Percentiles rank a stretch among this genome's conserved stretches.
Conservation (phyloP, 1,140 invertebrate genomes). For the Carposina sasakii region DNA sequence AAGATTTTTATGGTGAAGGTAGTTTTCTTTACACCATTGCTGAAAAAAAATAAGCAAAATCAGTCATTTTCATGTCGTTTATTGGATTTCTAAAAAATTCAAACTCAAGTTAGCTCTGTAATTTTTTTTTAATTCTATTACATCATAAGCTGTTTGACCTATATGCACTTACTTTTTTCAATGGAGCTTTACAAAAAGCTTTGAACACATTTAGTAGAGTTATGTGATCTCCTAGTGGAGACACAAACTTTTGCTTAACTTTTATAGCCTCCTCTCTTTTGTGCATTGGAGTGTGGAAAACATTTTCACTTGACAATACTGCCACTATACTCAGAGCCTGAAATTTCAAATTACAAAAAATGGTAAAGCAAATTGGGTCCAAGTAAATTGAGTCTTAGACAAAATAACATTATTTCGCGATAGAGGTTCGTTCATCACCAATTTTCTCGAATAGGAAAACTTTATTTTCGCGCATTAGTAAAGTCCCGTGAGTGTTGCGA, state of each 20-base stretch:
- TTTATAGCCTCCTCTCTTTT: slow-evolving; percentile 79
- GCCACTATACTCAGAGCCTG: slow-evolving; percentile 75
- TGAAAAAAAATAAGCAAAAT: slow-evolving; percentile 55
- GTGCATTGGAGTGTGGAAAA: slow-evolving; percentile 73
- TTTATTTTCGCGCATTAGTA: too few relatives aligned
- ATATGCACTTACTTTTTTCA: slow-evolving; percentile 77
- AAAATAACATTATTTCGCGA: too few relatives aligned
- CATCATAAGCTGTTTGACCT: neutral
- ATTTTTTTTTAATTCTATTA: neutral
- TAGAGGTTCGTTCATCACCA: too few relatives aligned
- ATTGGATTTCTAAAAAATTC: neutral
- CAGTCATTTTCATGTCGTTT: neutral
- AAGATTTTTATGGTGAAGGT: slow-evolving; percentile 89
- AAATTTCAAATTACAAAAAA: slow-evolving; percentile 34
- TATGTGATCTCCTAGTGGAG: slow-evolving; percentile 93
- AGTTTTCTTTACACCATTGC: slow-evolving; percentile 94
- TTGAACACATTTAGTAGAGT: slow-evolving; percentile 93
- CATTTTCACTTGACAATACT: slow-evolving; percentile 76
- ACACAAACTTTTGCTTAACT: slow-evolving; percentile 86
- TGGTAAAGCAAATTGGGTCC: too few relatives aligned
- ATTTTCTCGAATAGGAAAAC: too few relatives aligned
- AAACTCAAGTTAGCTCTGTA: neutral
- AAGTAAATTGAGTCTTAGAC: too few relatives aligned
- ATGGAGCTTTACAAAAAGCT: slow-evolving; percentile 80
- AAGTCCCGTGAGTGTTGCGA: too few relatives aligned